Base-by-base conservation (phyloP, 2,888 invertebrate genomes). In the Sesia bembeciformis region DNA sequence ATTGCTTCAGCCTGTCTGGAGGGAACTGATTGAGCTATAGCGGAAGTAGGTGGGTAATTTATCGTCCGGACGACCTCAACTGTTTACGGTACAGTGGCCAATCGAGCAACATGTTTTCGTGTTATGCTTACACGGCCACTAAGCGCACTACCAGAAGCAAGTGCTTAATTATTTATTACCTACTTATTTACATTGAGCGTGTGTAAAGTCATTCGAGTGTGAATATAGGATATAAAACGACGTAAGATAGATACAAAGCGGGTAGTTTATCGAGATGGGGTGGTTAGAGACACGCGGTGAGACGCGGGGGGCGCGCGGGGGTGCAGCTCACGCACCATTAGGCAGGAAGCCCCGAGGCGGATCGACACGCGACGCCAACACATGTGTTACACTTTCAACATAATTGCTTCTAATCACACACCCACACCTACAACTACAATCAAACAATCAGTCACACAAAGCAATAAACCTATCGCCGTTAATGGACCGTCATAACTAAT, bases 331-430 rank as follows among this genome's bases (percentile, higher is more conserved):
- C 86, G 85, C 85, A 78, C 85, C 87, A 88, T 88, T 88, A 88
- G 84, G 66, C 78, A 73, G 71, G 68, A 65, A 72, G 72, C 74
- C 76, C 74, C 68, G 71, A 70, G 76, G 74, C 79, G 70, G 67
- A 66, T 63, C 74, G 68, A 76, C 84, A 83, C 81, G 82, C 82
- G 81, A 81, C 73, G 68, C 69, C 72, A 62, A 56, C 60, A 81
- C 85, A 85, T 79, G 79, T 84, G 84, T 81, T 84, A 84, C 81
- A 82, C 83, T 83, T 81, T 82, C 80, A 81, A 81, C 81, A 71
- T 86, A 86, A 87, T 85, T 85, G 81, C 78, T 79, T 80, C 80
- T 85, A 81, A 86, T 85, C 79, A 76, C 76, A 70, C 67, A 61
- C 39, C 23, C 46, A 46, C 23, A 46, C 23, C 46, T 46, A 46